These are phyloP conservation scores for Leptinotarsa defecta DNA, from an alignment of 1,140 invertebrate species.

Conservation along the genomic window DNA sequence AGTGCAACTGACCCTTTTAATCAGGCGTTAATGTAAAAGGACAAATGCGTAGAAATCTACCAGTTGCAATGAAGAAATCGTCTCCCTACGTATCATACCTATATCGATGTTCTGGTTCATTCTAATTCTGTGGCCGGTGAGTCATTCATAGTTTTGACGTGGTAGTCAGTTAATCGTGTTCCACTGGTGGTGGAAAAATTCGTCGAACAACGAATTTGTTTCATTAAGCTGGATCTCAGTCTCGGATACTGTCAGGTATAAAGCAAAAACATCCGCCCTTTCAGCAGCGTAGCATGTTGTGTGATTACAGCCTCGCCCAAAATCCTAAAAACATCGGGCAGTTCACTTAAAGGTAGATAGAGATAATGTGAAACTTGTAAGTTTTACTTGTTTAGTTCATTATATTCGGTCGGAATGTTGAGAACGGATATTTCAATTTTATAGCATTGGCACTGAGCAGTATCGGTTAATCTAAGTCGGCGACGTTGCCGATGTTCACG, in stretches of 20 bases:
- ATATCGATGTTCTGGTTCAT: constrained; percentile 25
- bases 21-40: neutral
- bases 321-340: constrained; percentile 17
- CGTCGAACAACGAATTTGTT: neutral
- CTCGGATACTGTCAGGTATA: constrained; percentile 17
- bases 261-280: constrained; percentile 4
- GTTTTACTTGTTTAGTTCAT: constrained; percentile 8
- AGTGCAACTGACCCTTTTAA: constrained; percentile 5
- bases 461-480: constrained; percentile 8
- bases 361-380: constrained; percentile 6
- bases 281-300: neutral
- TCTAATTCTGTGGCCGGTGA: constrained; percentile 40
- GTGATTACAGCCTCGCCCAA: constrained; percentile 9
- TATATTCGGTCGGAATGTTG: neutral
- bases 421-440: constrained; percentile 8
- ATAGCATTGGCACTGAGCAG: constrained; percentile 2
- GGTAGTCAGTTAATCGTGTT: neutral
- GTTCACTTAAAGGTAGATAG: constrained; percentile 4
- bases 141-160: constrained; percentile 43
- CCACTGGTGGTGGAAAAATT: constrained; percentile 7
- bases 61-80: constrained; percentile 11
- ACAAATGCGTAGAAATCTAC: neutral
- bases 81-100: constrained; percentile 28
- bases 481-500: neutral
- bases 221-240: constrained; percentile 14